Conservation (phyloP, 1,140 invertebrate species). For the Drosophila biarmipes region DNA sequence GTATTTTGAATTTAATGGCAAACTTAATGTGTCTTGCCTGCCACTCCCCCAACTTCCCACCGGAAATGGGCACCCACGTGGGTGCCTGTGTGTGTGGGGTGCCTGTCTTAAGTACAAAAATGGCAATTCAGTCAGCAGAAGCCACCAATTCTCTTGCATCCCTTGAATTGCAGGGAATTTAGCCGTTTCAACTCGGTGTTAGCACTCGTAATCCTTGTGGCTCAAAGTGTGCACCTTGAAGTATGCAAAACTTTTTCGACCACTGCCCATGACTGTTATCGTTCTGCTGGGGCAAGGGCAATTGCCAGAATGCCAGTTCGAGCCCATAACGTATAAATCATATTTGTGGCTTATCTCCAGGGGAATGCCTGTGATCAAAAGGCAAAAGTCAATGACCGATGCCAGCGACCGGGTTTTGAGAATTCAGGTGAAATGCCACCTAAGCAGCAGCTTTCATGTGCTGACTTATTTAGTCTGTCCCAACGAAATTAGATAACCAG, state of each 20-base stretch:
- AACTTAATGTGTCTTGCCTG: constrained; percentile 44
- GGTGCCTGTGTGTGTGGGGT: constrained; percentile 2
- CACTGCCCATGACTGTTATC: constrained; percentile 20
- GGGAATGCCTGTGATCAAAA: constrained; percentile 8
- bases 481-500: constrained; percentile 42
- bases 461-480: constrained; percentile 24
- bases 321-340: constrained; percentile 11
- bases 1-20: constrained; percentile 55
- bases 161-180: constrained; percentile 41
- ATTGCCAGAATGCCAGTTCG: constrained; percentile 19
- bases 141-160: constrained; percentile 38
- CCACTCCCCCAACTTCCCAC: not conserved
- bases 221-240: constrained; percentile 29
- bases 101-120: constrained; percentile 42
- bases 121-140: constrained; percentile 26
- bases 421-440: not conserved
- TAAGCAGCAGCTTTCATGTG: not conserved
- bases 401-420: not conserved
- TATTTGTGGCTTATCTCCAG: constrained; percentile 18
- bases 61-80: constrained; percentile 7
- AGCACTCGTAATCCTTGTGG: constrained; percentile 3
- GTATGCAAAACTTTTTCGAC: constrained; percentile 39
- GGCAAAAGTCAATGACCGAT: constrained; percentile 9
- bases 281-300: constrained; percentile 11
- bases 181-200: constrained; percentile 6